Evolutionary conservation across 1,140 invertebrate species (phyloP), one percentile per base, ranked within the genome.

Genomic region (Caenorhabditis brenneri): DNA sequence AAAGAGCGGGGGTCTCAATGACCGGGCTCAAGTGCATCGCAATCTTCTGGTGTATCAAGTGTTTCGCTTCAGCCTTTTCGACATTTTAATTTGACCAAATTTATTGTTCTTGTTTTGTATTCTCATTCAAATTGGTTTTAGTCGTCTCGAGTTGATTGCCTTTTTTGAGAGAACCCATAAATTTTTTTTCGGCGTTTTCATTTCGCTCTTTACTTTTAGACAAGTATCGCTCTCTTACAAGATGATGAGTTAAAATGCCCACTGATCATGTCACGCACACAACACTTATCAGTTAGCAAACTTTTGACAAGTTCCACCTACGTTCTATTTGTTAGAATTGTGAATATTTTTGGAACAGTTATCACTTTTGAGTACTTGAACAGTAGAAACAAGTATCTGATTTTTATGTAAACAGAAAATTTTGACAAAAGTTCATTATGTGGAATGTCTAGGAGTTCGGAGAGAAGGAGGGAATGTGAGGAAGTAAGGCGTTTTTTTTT

Each of bases 31-130:
- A 74, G 65, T 74, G 65, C 65, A 74, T 74, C 65, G 33, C 65
- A 74, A 74, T 42, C 65, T 74, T 74, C 65, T 74, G 29, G 65
- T 74, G 65, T 74, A 42, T 74, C 65, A 74, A 74, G 65, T 74
- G 65, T 74, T 74, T 74, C 65, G 36, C 65, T 39, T 24, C 33
- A 19, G 5, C 65, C 19, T 27, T 74, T 74, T 74, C 65, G 9
- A 74, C 65, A 74, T 74, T 74, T 74, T 74, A 74, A 74, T 74
- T 74, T 74, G 36, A 42, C 65, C 33, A 10, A 42, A 74, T 74
- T 74, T 74, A 46, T 74, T 74, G 65, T 42, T 24, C 65, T 42
- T 55, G 7, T 55, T 29, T 55, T 27, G 19, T 29, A 22, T 12
- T 29, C 24, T 55, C 24, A 1, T 74, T 74, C 15, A 9, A 74